Conservation (phyloP, 2,888 invertebrate genomes). For the Ophonus ardosiacus region DNA sequence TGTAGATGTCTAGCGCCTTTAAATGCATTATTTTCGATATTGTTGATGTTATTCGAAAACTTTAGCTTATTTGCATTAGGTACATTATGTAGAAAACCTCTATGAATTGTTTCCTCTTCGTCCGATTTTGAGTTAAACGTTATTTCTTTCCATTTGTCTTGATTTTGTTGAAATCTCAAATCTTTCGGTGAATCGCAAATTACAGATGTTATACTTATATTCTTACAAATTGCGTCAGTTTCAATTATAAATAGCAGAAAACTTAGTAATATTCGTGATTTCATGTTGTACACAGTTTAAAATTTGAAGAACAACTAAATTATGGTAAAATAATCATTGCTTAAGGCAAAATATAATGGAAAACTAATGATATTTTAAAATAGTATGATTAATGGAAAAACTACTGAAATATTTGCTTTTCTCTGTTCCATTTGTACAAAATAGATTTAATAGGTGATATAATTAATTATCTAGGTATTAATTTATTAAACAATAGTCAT, state of each 20-base stretch:
- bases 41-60: background rate
- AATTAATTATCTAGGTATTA: background rate
- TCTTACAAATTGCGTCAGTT: background rate
- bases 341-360: background rate
- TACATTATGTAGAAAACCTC: background rate
- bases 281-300: background rate
- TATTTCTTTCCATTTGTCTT: background rate
- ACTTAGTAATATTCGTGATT: background rate
- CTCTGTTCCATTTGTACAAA: too few relatives aligned
- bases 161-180: background rate
- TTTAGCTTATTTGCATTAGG: background rate
- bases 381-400: too few relatives aligned
- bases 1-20: background rate
- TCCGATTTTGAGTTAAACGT: background rate
- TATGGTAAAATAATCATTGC: background rate
- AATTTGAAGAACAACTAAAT: background rate
- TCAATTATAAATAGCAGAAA: background rate
- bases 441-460: too few relatives aligned
- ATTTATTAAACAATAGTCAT: background rate
- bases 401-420: too few relatives aligned
- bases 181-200: background rate
- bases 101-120: background rate
- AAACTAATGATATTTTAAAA: background rate
- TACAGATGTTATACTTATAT: background rate
- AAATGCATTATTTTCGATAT: conserved; percentile 16